These are phyloP conservation scores for Nasonovia ribisnigri DNA, from an alignment of 2,888 invertebrate species.

Conservation along the genomic window DNA sequence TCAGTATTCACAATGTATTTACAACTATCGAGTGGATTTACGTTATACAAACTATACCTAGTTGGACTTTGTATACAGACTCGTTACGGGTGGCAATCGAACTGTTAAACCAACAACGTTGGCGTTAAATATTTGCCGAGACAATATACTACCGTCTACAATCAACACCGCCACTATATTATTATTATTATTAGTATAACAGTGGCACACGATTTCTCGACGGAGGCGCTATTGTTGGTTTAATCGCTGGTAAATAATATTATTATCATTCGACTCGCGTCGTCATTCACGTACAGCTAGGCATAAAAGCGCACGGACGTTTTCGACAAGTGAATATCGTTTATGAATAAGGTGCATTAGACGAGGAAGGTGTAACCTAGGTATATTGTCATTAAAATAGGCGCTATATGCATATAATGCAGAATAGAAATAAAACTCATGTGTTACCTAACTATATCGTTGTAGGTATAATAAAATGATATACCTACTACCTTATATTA, in stretches of 20 bases:
- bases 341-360: neutral
- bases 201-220: neutral
- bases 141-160: conserved; percentile 8
- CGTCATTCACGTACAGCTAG: neutral
- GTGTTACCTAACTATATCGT: neutral
- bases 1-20: neutral
- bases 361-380: neutral
- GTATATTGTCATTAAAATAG: neutral
- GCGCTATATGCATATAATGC: neutral
- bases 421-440: neutral
- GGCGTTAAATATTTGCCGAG: conserved; percentile 25
- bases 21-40: neutral
- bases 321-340: neutral
- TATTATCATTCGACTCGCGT: neutral
- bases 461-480: neutral
- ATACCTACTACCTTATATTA: neutral
- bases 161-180: neutral
- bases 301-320: neutral
- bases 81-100: neutral
- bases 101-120: conserved; percentile 9
- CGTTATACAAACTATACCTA: neutral
- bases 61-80: neutral
- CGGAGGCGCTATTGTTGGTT: neutral
- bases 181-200: neutral
- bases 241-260: neutral